phyloP scores from a whole-genome alignment of 2,888 invertebrate genomes.

The Eutolmus rufibarbis region DNA sequence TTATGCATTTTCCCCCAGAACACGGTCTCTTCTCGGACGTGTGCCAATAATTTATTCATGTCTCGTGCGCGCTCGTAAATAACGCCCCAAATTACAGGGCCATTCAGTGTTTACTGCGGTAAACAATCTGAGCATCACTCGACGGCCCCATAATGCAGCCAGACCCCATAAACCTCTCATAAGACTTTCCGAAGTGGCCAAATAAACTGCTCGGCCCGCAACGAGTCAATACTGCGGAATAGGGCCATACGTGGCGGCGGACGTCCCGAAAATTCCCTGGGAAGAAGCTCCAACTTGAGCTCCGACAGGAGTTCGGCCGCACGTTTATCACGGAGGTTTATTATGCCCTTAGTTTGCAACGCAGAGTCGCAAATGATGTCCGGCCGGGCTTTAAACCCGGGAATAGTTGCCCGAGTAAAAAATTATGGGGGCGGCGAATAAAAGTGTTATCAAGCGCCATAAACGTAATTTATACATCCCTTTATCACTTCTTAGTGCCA shows the following conservation, averaged over 20 bases:
- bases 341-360: neutral
- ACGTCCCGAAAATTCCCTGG: neutral
- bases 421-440: neutral
- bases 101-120: slow-evolving; percentile 8
- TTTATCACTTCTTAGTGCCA: slow-evolving; percentile 10
- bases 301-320: neutral
- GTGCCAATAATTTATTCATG: slow-evolving; percentile 8
- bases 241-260: neutral
- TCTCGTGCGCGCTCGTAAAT: neutral
- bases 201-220: neutral
- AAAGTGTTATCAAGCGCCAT: slow-evolving; percentile 16
- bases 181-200: neutral
- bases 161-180: neutral
- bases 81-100: neutral
- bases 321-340: neutral
- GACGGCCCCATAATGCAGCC: neutral
- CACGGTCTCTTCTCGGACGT: neutral
- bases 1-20: neutral
- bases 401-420: neutral
- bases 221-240: neutral
- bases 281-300: neutral
- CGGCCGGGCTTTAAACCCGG: neutral
- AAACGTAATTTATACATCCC: slow-evolving; percentile 8
- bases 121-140: neutral
- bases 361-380: neutral